Conservation (phyloP, 2,888 invertebrate genomes). For the Synanthedon vespiformis region DNA sequence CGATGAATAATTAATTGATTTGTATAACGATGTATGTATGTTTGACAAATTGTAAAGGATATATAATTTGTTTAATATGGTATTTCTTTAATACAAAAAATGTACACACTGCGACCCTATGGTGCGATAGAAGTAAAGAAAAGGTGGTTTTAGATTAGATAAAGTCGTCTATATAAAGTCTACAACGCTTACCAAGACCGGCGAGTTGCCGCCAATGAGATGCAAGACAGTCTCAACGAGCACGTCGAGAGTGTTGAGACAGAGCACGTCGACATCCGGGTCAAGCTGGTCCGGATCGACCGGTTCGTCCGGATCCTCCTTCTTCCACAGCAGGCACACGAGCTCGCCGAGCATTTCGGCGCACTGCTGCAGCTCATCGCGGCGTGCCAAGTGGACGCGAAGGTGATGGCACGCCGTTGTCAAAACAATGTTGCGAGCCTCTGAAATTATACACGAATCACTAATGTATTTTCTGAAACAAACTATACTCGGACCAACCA, state of each 20-base stretch:
- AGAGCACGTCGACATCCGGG: constrained; percentile 85
- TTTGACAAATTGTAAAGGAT: too few relatives aligned
- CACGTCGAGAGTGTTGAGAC: constrained; percentile 84
- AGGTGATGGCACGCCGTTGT: constrained; percentile 88
- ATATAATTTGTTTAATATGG: too few relatives aligned
- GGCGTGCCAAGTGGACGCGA: constrained; percentile 82
- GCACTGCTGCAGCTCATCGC: constrained; percentile 86
- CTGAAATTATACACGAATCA: constrained; percentile 44
- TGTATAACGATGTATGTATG: too few relatives aligned
- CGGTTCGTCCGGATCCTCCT: constrained; percentile 59
- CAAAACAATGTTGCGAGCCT: constrained; percentile 86
- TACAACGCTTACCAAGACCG: constrained; percentile 68
- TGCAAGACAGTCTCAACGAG: constrained; percentile 87
- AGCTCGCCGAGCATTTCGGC: constrained; percentile 90
- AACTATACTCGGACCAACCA: too few relatives aligned
- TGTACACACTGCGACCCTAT: too few relatives aligned
- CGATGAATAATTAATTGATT: too few relatives aligned
- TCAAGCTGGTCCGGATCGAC: constrained; percentile 53
- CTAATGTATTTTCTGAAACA: too few relatives aligned
- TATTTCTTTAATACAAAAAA: too few relatives aligned
- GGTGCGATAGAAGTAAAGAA: too few relatives aligned
- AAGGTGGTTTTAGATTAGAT: background rate
- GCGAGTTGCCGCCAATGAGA: constrained; percentile 81
- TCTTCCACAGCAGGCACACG: constrained; percentile 70
- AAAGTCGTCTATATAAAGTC: background rate